These are phyloP conservation scores for Anagrus nilaparvatae DNA, from an alignment of 1,140 invertebrate species.

Conservation along the genomic window DNA sequence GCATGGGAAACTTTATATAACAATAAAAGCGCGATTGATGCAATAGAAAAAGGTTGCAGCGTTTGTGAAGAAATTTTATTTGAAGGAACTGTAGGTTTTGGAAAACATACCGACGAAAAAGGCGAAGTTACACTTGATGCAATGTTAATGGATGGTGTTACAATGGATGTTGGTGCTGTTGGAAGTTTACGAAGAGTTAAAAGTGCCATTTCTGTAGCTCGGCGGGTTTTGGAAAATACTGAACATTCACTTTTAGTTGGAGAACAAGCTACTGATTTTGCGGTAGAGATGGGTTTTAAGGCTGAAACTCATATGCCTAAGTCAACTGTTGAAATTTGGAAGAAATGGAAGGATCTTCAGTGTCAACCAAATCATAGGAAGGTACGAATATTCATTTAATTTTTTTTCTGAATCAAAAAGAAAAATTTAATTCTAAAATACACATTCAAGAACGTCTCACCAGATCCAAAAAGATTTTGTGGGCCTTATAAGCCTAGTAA, in stretches of 20 bases:
- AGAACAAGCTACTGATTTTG: slow-evolving; percentile 81
- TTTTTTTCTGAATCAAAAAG: background rate
- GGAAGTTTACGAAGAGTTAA: slow-evolving; percentile 77
- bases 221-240: slow-evolving; percentile 83
- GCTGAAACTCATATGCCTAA: slow-evolving; percentile 67
- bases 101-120: slow-evolving; percentile 91
- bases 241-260: slow-evolving; percentile 86
- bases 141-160: slow-evolving; percentile 91
- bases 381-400: slow-evolving; percentile 41
- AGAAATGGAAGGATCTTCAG: slow-evolving; percentile 64
- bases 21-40: slow-evolving; percentile 61
- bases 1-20: slow-evolving; percentile 60
- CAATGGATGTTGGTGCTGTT: slow-evolving; percentile 88
- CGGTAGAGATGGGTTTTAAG: slow-evolving; percentile 79
- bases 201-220: slow-evolving; percentile 81
- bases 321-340: slow-evolving; percentile 60
- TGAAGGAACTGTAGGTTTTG: slow-evolving; percentile 87
- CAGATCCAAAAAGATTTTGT: slow-evolving; percentile 71
- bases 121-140: slow-evolving; percentile 98
- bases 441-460: slow-evolving; percentile 77
- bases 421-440: slow-evolving; percentile 2
- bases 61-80: slow-evolving; percentile 81
- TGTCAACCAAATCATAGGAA: slow-evolving; percentile 98
- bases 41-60: slow-evolving; percentile 73
- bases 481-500: slow-evolving; percentile 73